phyloP scores from a whole-genome alignment of 2,797 vertebrate species.

The Sciurus vulgaris region DNA sequence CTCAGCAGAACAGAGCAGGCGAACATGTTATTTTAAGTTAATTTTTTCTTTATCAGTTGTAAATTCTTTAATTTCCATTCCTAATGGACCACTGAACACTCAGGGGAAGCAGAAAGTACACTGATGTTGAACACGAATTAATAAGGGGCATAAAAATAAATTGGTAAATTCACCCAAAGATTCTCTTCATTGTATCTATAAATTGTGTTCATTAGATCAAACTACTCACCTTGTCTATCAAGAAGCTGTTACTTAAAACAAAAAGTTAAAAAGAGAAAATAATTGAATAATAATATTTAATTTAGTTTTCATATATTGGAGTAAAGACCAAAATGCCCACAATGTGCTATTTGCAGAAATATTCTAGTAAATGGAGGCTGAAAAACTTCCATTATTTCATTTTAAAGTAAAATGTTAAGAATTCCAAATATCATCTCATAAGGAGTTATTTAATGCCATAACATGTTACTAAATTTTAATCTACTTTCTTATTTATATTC shows the following conservation, averaged over 20 bases:
- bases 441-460: slow-evolving; percentile 45
- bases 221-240: neutral
- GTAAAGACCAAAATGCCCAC: neutral
- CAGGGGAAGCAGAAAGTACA: neutral
- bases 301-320: slow-evolving; percentile 44
- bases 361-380: slow-evolving; percentile 28
- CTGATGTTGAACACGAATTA: neutral
- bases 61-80: slow-evolving; percentile 49
- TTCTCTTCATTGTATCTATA: neutral
- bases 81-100: neutral
- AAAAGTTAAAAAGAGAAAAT: slow-evolving; percentile 19
- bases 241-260: slow-evolving; percentile 26
- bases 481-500: slow-evolving; percentile 34
- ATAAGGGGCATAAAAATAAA: neutral
- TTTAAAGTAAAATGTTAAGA: slow-evolving; percentile 66
- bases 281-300: neutral
- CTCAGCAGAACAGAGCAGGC: neutral
- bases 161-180: slow-evolving; percentile 24
- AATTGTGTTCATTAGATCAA: slow-evolving; percentile 32
- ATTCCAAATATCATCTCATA: slow-evolving; percentile 61
- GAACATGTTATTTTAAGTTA: neutral
- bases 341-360: slow-evolving; percentile 51
- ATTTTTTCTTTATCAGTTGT: neutral
- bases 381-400: slow-evolving; percentile 49
- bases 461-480: slow-evolving; percentile 52